Conservation (phyloP, 2,113 vertebrate species). For the Rhinolophus sinicus region DNA sequence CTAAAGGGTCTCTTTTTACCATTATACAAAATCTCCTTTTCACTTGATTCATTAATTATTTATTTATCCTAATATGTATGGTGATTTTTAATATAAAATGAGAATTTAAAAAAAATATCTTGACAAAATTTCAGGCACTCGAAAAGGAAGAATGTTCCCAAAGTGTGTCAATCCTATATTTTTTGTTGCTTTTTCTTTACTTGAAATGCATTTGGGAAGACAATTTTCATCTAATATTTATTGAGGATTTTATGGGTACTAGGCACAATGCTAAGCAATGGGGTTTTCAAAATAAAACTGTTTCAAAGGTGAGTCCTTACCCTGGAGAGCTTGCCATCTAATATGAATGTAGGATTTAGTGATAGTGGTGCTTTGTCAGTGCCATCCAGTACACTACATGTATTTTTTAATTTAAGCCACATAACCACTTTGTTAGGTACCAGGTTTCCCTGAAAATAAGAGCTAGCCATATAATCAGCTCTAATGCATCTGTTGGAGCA, state of each 20-base stretch:
- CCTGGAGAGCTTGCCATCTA: not conserved
- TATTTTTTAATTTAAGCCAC: not conserved
- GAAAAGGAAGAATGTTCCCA: not conserved
- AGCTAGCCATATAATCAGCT: no score
- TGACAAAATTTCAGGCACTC: not conserved
- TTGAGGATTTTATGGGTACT: not conserved
- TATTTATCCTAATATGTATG: constrained; percentile 8
- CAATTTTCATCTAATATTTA: not conserved
- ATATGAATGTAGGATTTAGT: not conserved
- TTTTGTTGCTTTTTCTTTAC: not conserved
- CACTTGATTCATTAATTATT: not conserved
- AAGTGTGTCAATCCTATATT: not conserved
- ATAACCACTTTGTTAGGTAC: not conserved
- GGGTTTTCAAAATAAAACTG: not conserved
- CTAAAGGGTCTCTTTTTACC: not conserved
- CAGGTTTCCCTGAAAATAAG: no score
- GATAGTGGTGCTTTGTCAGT: not conserved
- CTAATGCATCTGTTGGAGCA: no score
- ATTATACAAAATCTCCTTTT: not conserved
- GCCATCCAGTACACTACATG: not conserved
- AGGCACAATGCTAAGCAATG: not conserved
- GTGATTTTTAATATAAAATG: constrained; percentile 24
- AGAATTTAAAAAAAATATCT: not conserved
- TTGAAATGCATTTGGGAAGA: not conserved
- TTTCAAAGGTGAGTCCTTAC: not conserved